phyloP scores from a whole-genome alignment of 2,888 invertebrate species.

The Glaucopsyche alexis region DNA sequence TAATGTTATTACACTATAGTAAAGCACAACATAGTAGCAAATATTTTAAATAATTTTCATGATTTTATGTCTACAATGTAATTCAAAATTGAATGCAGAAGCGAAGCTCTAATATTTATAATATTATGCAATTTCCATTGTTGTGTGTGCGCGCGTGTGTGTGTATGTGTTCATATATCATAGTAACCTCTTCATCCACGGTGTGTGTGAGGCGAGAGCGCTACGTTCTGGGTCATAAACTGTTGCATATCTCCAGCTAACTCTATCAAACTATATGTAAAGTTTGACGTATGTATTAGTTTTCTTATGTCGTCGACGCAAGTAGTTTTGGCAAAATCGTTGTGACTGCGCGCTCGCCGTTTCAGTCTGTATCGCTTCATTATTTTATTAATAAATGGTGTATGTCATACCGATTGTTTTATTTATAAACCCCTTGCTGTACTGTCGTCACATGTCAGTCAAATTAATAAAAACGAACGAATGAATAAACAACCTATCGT shows the following conservation, averaged over 20 bases:
- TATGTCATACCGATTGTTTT: slow-evolving; percentile 53
- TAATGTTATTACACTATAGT: neutral
- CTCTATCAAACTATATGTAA: neutral
- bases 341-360: slow-evolving; percentile 35
- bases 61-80: slow-evolving; percentile 1
- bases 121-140: slow-evolving; percentile 19
- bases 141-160: slow-evolving; percentile 24
- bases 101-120: slow-evolving; percentile 30
- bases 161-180: slow-evolving; percentile 14
- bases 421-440: slow-evolving; percentile 41
- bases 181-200: slow-evolving; percentile 27
- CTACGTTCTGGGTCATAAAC: neutral
- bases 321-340: neutral
- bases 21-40: neutral
- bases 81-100: slow-evolving; percentile 22
- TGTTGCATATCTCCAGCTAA: neutral
- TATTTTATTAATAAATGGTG: slow-evolving; percentile 66
- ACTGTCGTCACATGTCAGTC: too few species aligned
- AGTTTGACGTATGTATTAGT: neutral
- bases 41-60: neutral
- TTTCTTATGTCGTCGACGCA: neutral
- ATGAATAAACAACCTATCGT: too few species aligned
- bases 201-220: slow-evolving; percentile 18
- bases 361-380: slow-evolving; percentile 62
- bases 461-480: neutral